Evolutionary conservation across 2,113 vertebrate genomes (phyloP).

Genomic region (Hippotragus niger): DNA sequence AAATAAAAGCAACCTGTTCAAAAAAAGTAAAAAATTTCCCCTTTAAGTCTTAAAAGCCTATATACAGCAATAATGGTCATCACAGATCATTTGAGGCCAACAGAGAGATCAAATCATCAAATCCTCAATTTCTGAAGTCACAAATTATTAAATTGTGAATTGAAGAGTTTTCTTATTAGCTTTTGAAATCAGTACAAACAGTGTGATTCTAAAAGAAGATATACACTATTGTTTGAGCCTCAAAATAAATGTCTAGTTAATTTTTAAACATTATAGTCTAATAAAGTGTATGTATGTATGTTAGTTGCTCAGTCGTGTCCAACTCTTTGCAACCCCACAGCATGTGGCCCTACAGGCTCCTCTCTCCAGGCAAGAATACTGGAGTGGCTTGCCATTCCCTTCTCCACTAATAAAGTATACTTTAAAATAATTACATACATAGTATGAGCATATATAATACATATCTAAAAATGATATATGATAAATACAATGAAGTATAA

Average conservation of each 20-base stretch:
- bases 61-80: not conserved
- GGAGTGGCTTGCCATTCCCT: not conserved
- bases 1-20: not conserved
- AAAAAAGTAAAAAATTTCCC: not conserved
- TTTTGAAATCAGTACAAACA: not conserved
- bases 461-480: not conserved
- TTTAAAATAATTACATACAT: not conserved
- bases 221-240: not conserved
- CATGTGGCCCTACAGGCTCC: not conserved
- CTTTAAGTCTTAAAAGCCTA: not conserved
- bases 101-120: not conserved
- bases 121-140: not conserved
- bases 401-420: not conserved
- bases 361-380: not conserved
- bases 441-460: not conserved
- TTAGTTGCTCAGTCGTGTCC: not conserved
- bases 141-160: not conserved
- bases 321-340: not conserved
- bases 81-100: not conserved
- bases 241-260: not conserved
- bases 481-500: not conserved
- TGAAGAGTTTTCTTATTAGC: not conserved
- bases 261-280: not conserved
- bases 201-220: not conserved
- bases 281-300: not conserved